Evolutionary conservation across 2,113 vertebrate genomes (phyloP).

Genomic region (Pipa parva): DNA sequence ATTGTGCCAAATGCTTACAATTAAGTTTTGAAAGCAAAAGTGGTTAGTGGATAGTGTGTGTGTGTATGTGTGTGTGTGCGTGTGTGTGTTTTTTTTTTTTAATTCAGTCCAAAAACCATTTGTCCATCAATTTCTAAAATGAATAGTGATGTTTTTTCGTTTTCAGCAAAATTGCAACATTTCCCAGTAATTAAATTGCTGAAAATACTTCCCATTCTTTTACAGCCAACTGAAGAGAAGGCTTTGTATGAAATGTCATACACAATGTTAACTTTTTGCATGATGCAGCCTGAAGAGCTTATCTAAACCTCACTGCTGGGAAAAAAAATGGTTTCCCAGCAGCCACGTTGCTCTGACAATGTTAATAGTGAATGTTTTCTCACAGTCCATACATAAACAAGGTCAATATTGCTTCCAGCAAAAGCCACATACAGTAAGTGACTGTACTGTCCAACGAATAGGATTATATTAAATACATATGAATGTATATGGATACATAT

Average conservation of each 20-base stretch:
- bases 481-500: neutral
- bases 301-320: neutral
- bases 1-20: conserved; percentile 69
- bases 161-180: conserved; percentile 76
- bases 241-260: conserved; percentile 26
- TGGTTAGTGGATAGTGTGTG: conserved; percentile 73
- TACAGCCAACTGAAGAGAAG: conserved; percentile 53
- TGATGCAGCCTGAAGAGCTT: neutral
- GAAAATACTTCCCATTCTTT: conserved; percentile 73
- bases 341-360: neutral
- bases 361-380: conserved; percentile 11
- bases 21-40: conserved; percentile 72
- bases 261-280: conserved; percentile 17
- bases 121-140: conserved; percentile 67
- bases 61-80: conserved; percentile 1
- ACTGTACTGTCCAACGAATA: neutral
- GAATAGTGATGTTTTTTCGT: conserved; percentile 50
- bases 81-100: conserved; percentile 15
- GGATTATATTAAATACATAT: neutral
- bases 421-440: conserved; percentile 1
- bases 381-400: neutral
- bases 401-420: neutral
- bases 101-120: conserved; percentile 78
- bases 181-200: conserved; percentile 81
- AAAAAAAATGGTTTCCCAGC: neutral